Conservation (phyloP, 1,140 invertebrate species). For the Pogonomyrmex barbatus region DNA sequence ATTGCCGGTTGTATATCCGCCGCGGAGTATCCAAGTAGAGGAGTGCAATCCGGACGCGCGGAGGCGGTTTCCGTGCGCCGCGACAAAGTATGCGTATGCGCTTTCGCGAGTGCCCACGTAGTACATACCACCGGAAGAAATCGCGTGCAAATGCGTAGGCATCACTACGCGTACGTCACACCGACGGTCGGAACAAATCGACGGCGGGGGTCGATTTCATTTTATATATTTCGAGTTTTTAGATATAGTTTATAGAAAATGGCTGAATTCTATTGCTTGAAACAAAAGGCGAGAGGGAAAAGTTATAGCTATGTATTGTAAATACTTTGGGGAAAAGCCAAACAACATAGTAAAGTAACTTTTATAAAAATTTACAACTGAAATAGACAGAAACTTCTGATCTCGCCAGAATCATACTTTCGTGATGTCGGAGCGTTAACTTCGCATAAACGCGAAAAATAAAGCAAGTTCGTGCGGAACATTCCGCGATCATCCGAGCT, state of each 20-base stretch:
- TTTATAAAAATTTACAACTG: neutral
- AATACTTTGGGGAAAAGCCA: neutral
- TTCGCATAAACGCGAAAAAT: neutral
- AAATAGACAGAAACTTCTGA: neutral
- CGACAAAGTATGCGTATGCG: slow-evolving; percentile 67
- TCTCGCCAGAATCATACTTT: neutral
- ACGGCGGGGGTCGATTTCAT: neutral
- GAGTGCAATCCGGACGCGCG: slow-evolving; percentile 68
- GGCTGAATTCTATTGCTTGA: neutral
- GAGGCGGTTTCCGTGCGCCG: slow-evolving; percentile 72
- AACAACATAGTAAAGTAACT: neutral
- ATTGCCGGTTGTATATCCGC: slow-evolving; percentile 59
- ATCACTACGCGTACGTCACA: neutral
- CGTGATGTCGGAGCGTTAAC: neutral
- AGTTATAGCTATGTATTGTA: neutral
- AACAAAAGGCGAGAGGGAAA: neutral
- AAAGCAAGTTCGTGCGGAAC: neutral
- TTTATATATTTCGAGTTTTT: neutral
- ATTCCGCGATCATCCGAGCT: neutral
- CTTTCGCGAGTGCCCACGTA: slow-evolving; percentile 57
- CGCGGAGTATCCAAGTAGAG: slow-evolving; percentile 31
- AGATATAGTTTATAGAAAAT: neutral
- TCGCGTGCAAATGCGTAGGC: neutral
- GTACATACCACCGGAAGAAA: neutral
- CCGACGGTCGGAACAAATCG: neutral